Conservation (phyloP, 1,140 invertebrate species). For the Panagrolaimus sp. region DNA sequence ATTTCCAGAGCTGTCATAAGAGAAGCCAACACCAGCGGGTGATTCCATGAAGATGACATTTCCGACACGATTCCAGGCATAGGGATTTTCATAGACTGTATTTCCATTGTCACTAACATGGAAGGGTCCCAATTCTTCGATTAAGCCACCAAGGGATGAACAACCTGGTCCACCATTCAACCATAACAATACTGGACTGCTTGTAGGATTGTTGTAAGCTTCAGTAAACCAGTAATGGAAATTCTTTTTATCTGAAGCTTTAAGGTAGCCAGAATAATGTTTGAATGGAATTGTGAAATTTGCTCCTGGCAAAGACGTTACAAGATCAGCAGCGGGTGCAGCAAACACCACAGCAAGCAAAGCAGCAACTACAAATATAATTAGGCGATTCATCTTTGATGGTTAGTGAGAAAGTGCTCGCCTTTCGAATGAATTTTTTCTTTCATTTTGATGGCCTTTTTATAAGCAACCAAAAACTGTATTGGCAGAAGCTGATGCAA, state of each 20-base stretch:
- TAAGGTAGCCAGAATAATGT: constrained; percentile 20
- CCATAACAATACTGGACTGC: constrained; percentile 62
- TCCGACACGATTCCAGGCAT: constrained; percentile 59
- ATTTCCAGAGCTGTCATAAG: constrained; percentile 59
- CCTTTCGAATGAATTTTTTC: too few species aligned
- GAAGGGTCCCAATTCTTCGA: constrained; percentile 62
- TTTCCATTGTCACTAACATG: constrained; percentile 48
- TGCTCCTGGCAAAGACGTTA: background rate
- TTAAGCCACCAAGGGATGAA: constrained; percentile 61
- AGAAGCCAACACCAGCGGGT: constrained; percentile 63
- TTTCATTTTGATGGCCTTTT: too few species aligned
- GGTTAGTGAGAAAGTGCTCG: too few species aligned
- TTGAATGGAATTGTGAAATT: constrained; percentile 10
- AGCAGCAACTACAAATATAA: background rate
- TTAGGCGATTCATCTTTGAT: too few species aligned
- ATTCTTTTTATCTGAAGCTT: background rate
- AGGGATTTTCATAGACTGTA: constrained; percentile 58
- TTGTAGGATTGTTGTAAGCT: constrained; percentile 51
- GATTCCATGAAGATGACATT: constrained; percentile 68
- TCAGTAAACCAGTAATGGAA: constrained; percentile 18
- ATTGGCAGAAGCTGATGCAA: too few species aligned
- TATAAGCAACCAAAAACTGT: too few species aligned
- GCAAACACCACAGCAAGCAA: background rate
- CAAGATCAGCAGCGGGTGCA: background rate
- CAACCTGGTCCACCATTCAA: constrained; percentile 64